A percentile compares a stretch with the other conserved stretches of the same genome.
Evolutionary conservation across 2,888 invertebrate genomes (phyloP).

Genomic region (Aplocera efformata): DNA sequence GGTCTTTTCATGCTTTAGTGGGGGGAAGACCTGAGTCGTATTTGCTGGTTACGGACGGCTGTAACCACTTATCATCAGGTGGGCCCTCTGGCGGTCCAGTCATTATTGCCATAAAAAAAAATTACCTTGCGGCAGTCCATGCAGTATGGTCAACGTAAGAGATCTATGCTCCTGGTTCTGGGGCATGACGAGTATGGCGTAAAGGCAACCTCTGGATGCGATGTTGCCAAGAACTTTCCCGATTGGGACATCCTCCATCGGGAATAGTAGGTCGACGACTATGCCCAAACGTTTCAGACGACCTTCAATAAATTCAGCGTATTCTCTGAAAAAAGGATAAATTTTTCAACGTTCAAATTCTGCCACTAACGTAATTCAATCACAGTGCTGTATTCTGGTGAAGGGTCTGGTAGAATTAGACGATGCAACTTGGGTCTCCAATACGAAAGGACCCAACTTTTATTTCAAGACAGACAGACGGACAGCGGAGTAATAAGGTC

Average conservation of each 20-base stretch:
- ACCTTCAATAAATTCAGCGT: constrained; percentile 93
- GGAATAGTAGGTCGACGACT: constrained; percentile 92
- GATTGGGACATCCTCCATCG: constrained; percentile 93
- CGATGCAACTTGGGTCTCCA: too few relatives aligned
- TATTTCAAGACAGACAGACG: too few relatives aligned
- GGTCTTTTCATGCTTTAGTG: too few relatives aligned
- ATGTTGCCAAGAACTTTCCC: constrained; percentile 90
- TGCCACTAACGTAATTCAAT: too few relatives aligned
- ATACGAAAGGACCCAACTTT: too few relatives aligned
- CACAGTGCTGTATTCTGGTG: too few relatives aligned
- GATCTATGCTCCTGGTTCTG: constrained; percentile 93
- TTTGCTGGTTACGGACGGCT: too few relatives aligned
- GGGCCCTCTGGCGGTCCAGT: too few relatives aligned
- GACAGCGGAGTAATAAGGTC: too few relatives aligned
- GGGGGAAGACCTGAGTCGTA: too few relatives aligned
- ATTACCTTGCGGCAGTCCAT: constrained; percentile 93
- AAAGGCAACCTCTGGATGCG: constrained; percentile 92
- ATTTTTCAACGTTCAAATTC: background rate
- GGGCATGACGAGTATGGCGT: constrained; percentile 92
- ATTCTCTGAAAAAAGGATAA: constrained; percentile 79
- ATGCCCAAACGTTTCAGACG: constrained; percentile 88
- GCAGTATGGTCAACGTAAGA: constrained; percentile 93
- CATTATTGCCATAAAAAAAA: background rate
- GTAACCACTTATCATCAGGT: too few relatives aligned
- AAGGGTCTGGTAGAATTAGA: too few relatives aligned